Base-by-base conservation (phyloP, 1,140 invertebrate genomes). In the Cydia amplana region DNA sequence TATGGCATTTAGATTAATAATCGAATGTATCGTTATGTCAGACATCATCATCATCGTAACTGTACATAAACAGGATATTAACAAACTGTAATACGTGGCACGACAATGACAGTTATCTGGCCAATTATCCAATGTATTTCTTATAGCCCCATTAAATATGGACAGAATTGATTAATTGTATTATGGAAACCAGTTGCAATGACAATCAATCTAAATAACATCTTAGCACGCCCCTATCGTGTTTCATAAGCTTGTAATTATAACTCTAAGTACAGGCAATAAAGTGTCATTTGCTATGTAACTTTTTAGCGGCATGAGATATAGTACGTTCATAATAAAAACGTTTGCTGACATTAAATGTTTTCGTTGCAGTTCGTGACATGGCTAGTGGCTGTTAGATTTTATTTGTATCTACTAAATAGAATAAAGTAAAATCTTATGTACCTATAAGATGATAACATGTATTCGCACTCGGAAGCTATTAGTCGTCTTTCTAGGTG, bases 91-190 rank as follows among this genome's bases (percentile, higher is more conserved):
- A 18, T 55, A 55, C 18, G 51, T 16, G 14, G 12, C 51, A 55
- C 6, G 6, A 55, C 51, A 55, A 55, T 60, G 2, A n/a, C 55
- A 2, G 55, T 60, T 23, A 60, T 60, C 55, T 60, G 2, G 2
- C 1, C 55, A 60, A 60, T 60, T 60, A 60, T 60, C 20, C 55
- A 60, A 60, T 23, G 55, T 60, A 23, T 60, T 60, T 23, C 55
- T 60, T 46, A 46, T 46, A 23, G 55, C 18, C 55, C 20, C 55
- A 60, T 60, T 60, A 60, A 25, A 3, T 18, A 60, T 60, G 18
- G 20, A 23, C 55, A 23, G 9, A 60, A 60, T 60, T 60, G 55
- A 60, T 60, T 23, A 60, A 60, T 60, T 60, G 55, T 23, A 60
- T 51, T 60, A 60, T 60, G 55, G 55, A 60, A 60, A 23, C 55